Evolutionary conservation across 2,797 vertebrate species (phyloP), one percentile per base, ranked within the genome.

Genomic region (Furcifer pardalis): DNA sequence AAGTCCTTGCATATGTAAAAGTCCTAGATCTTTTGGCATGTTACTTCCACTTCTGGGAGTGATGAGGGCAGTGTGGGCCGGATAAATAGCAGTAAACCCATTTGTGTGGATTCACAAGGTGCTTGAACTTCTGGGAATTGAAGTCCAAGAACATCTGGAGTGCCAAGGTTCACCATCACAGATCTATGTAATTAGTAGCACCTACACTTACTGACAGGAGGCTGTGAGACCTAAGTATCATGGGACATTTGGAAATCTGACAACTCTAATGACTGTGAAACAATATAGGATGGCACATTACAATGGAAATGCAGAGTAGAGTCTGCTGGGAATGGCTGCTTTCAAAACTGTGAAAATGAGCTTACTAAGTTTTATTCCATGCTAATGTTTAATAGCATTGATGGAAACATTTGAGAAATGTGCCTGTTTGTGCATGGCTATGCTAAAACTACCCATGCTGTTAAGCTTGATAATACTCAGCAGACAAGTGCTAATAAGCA

Each of bases 401-500:
- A 71, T 52, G 30, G 74, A 59, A 83, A 88, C 66, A 87, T 84
- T 91, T 92, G 87, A 88, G 86, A 93, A 91, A 84, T 88, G 75
- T 94, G 84, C 30, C 74, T 83, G 68, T 89, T 84, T 90, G 82
- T 79, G 90, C 86, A 30, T 90, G 60, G 86, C 88, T 82, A 83
- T 86, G 77, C 60, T 91, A 84, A 91, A 85, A 84, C 49, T 77
- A 75, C 65, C 81, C 87, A 81, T 60, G 88, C 85, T 88, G 81
- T 8, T 77, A 62, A 81, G 74, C 79, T 89, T 92, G 88, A 63
- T 86, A 92, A 91, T 63, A 89, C 88, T 86, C 80, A 90, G 85
- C 90, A 90, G 92, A 71, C 63, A 91, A 90, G 84, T 91, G 86
- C 79, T 91, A 92, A 92, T 92, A 90, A 92, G 30, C 59, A 89